Evolutionary conservation across 1,140 invertebrate species (phyloP).

Genomic region (Euborellia annulipes): DNA sequence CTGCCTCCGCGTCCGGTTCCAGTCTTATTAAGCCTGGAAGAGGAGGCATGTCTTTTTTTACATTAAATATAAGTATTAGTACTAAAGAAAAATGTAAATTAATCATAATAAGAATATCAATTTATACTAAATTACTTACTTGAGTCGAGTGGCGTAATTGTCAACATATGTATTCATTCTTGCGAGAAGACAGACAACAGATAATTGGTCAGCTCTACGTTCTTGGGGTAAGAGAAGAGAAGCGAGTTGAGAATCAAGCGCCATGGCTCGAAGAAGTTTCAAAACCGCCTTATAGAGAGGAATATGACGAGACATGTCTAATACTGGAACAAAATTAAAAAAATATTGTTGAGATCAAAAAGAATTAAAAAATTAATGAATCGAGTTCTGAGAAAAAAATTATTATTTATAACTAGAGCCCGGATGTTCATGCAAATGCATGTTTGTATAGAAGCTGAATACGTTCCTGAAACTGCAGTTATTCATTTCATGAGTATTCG

Average conservation of each 20-base stretch:
- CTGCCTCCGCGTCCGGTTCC: conserved; percentile 32
- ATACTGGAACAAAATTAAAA: conserved; percentile 33
- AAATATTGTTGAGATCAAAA: conserved; percentile 3
- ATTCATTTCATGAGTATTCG: too few relatives aligned
- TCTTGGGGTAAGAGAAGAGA: conserved; percentile 44
- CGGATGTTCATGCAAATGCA: too few relatives aligned
- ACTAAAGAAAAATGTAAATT: conserved; percentile 7
- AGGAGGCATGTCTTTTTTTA: too few relatives aligned
- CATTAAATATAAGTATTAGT: background rate
- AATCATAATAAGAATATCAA: conserved; percentile 8
- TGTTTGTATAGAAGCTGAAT: too few relatives aligned
- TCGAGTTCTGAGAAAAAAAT: conserved; percentile 4
- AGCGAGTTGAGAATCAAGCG: conserved; percentile 46
- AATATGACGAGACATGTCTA: conserved; percentile 90
- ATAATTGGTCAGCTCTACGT: conserved; percentile 20
- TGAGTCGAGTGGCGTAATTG: conserved; percentile 69
- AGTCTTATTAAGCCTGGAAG: conserved; percentile 38
- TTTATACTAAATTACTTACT: conserved; percentile 33
- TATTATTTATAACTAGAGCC: conserved; percentile 7
- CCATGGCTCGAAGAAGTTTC: conserved; percentile 62
- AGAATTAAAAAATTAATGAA: conserved; percentile 5
- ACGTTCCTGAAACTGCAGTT: too few relatives aligned
- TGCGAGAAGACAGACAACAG: conserved; percentile 50
- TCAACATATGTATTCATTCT: conserved; percentile 85
- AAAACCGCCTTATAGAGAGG: conserved; percentile 75